Base-by-base conservation (phyloP, 2,888 invertebrate genomes). In the Bembecia ichneumoniformis region DNA sequence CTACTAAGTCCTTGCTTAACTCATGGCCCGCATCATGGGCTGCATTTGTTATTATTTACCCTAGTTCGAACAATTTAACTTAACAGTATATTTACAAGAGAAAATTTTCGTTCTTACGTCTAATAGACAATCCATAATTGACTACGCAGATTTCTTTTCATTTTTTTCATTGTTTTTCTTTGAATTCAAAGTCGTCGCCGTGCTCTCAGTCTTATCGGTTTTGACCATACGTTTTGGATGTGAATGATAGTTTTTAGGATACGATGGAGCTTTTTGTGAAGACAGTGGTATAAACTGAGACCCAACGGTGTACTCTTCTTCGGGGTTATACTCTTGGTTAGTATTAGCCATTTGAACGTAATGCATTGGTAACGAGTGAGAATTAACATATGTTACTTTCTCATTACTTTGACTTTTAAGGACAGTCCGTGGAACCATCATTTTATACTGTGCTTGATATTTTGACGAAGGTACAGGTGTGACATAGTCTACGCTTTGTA, bases 351-450 rank as follows among this genome's bases (percentile, higher is more conserved):
- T 49, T 49, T 72, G 74, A 3, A 66, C 54, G 49, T 76, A 74
- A 36, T 68, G 71, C 48, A 71, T 60, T 3, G 81, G 71, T 45
- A 75, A 54, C 1, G 82, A 73, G 40, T 80, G 81, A 0, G 86
- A 84, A 59, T 82, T 76, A 0, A 86, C 82, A 47, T 87, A 86
- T 0, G 79, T 61, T 1, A 86, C 82, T 54, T 79, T 83, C 52
- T 83, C 83, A 48, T 66, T 68, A 7, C 64, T 66, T 1, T 79
- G 75, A 50, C 69, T 73, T 46, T 63, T 67, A 0, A 87, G 64
- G 35, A 74, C 70, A 0, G 80, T 86, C 52, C 87, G 83, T 1
- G 87, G 87, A 1, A 82, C 84, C 84, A 87, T 86, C 13, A 86
- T 66, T 55, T 64, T 78, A 55, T 77, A 87, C 3, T 73, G 77